Conservation (phyloP, 1,140 invertebrate species). For the Drosophila sechellia region DNA sequence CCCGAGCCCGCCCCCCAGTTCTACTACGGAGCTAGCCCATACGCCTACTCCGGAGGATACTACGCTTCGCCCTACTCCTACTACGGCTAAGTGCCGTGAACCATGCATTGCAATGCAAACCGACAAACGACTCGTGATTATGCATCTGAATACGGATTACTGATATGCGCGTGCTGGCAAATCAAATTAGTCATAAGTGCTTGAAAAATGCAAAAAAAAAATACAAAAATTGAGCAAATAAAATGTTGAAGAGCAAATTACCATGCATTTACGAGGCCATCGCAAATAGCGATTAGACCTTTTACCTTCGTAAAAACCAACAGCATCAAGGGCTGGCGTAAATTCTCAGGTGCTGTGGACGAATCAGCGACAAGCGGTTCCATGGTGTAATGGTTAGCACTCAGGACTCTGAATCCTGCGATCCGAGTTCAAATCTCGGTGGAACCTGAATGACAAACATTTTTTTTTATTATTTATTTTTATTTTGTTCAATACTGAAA, state of each 20-base stretch:
- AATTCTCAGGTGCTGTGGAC: constrained; percentile 1
- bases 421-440: constrained; percentile 94
- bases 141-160: constrained; percentile 55
- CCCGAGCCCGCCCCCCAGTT: constrained; percentile 75
- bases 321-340: background rate
- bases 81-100: constrained; percentile 59
- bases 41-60: constrained; percentile 69
- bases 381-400: constrained; percentile 96
- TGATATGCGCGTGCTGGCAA: constrained; percentile 58
- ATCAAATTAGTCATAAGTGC: constrained; percentile 70
- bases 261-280: constrained; percentile 7
- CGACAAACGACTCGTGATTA: constrained; percentile 35
- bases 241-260: constrained; percentile 34
- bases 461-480: constrained; percentile 5
- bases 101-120: constrained; percentile 26
- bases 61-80: constrained; percentile 76
- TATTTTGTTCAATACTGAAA: background rate
- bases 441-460: constrained; percentile 86
- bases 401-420: constrained; percentile 96
- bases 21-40: constrained; percentile 71
- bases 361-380: constrained; percentile 60
- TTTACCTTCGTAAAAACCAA: background rate
- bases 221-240: constrained; percentile 41
- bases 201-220: constrained; percentile 62
- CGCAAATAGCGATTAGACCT: constrained; percentile 1